Percentiles rank a stretch among this genome's conserved stretches.
These are phyloP conservation scores for Eutolmus rufibarbis DNA, from an alignment of 2,888 invertebrate genomes.

Conservation along the genomic window DNA sequence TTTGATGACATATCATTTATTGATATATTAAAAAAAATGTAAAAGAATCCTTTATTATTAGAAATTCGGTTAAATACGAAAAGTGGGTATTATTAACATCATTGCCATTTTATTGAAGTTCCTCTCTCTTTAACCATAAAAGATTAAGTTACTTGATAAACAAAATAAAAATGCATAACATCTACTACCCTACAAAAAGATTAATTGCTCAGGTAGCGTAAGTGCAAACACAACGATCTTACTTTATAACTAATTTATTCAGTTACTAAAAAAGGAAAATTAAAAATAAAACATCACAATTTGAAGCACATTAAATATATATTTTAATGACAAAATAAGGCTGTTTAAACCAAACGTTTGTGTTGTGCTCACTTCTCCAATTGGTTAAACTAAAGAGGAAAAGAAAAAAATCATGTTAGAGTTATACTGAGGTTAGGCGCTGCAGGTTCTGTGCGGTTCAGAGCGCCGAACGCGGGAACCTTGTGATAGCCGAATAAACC, in stretches of 20 bases:
- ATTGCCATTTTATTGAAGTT: too few relatives aligned
- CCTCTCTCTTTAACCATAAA: too few relatives aligned
- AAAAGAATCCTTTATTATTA: too few relatives aligned
- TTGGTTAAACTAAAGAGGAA: not conserved
- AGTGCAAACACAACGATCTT: not conserved
- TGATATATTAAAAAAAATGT: too few relatives aligned
- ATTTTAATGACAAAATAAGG: slow-evolving; percentile 9
- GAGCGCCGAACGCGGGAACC: not conserved
- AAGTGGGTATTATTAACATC: too few relatives aligned
- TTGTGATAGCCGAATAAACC: not conserved
- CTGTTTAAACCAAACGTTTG: slow-evolving; percentile 5
- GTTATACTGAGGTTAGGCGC: not conserved
- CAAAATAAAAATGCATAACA: not conserved
- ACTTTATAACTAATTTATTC: slow-evolving; percentile 15
- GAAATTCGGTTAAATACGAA: too few relatives aligned
- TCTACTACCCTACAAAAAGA: not conserved
- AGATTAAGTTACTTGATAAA: not conserved
- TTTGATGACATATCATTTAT: too few relatives aligned
- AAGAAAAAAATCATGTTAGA: not conserved
- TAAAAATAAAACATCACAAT: slow-evolving; percentile 33
- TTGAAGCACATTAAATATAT: slow-evolving; percentile 28
- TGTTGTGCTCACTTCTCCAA: slow-evolving; percentile 3
- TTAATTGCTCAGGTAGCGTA: not conserved
- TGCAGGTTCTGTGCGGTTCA: not conserved
- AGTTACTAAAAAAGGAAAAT: slow-evolving; percentile 20